These are phyloP conservation scores for Castor canadensis DNA, from an alignment of 2,113 vertebrate genomes.

Conservation along the genomic window DNA sequence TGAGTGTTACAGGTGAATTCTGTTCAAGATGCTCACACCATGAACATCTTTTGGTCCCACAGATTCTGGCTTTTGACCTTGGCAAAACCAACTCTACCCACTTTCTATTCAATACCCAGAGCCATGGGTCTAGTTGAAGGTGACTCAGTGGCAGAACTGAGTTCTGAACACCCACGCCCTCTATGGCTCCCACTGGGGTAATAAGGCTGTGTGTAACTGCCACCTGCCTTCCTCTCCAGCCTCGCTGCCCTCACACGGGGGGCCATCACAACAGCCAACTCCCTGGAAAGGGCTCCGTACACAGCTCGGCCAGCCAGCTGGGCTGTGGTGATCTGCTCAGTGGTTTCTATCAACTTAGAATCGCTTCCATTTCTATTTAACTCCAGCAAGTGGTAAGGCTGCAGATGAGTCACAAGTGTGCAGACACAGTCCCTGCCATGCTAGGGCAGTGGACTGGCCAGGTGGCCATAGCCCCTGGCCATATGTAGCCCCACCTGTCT, in stretches of 20 bases:
- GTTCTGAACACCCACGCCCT: no score
- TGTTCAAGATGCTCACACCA: no score
- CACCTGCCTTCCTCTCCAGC: no score
- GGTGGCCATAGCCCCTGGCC: neutral
- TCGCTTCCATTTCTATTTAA: neutral
- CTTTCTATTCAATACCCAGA: neutral
- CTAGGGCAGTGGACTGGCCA: neutral
- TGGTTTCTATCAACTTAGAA: neutral
- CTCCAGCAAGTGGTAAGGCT: neutral
- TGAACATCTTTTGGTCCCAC: neutral
- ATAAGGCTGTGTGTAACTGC: no score
- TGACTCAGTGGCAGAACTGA: no score
- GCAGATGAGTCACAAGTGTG: neutral
- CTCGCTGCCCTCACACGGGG: no score
- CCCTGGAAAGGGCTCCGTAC: no score
- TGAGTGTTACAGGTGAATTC: neutral
- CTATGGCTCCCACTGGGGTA: neutral
- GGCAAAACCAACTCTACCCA: neutral
- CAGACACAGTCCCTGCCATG: neutral
- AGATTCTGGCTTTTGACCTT: neutral
- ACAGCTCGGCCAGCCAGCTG: no score
- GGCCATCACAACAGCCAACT: no score
- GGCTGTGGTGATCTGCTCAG: neutral
- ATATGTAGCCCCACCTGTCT: accelerated
- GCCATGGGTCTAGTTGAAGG: no score